Percentiles rank a stretch among this genome's conserved stretches.
Evolutionary conservation across 2,797 vertebrate genomes (phyloP).

Genomic region (Myripristis murdjan): DNA sequence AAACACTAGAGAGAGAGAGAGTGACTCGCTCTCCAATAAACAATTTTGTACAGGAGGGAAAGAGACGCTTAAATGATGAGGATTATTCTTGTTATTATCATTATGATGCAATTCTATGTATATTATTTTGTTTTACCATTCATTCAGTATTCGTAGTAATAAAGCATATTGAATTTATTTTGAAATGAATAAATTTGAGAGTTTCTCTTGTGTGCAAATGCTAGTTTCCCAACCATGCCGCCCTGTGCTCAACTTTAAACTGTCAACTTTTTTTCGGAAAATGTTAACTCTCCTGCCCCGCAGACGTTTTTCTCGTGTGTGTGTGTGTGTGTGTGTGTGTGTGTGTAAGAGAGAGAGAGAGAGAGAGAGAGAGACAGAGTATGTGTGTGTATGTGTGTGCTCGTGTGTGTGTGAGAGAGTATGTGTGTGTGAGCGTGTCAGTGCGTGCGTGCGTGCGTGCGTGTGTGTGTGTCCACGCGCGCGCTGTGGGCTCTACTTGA

Average conservation of each 20-base stretch:
- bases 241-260: slow-evolving; percentile 20
- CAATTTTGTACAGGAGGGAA: too few relatives aligned
- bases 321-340: not conserved
- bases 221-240: not conserved
- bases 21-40: too few relatives aligned
- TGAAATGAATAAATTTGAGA: not conserved
- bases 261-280: slow-evolving; percentile 58
- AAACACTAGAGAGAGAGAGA: not conserved
- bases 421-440: too few relatives aligned
- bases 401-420: too few relatives aligned
- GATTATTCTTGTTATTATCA: too few relatives aligned
- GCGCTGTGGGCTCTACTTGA: slow-evolving; percentile 88
- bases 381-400: too few relatives aligned
- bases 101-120: rapidly evolving
- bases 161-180: not conserved
- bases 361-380: too few relatives aligned
- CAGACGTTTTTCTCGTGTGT: slow-evolving; percentile 34
- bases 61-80: not conserved
- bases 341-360: too few relatives aligned
- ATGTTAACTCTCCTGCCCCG: slow-evolving; percentile 55
- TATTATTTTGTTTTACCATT: not conserved
- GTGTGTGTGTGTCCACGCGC: slow-evolving; percentile 41
- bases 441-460: too few relatives aligned
- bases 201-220: not conserved
- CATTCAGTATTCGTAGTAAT: too few relatives aligned